Evolutionary conservation across 2,113 vertebrate genomes (phyloP).

Genomic region (Psittacula cyanocephala): DNA sequence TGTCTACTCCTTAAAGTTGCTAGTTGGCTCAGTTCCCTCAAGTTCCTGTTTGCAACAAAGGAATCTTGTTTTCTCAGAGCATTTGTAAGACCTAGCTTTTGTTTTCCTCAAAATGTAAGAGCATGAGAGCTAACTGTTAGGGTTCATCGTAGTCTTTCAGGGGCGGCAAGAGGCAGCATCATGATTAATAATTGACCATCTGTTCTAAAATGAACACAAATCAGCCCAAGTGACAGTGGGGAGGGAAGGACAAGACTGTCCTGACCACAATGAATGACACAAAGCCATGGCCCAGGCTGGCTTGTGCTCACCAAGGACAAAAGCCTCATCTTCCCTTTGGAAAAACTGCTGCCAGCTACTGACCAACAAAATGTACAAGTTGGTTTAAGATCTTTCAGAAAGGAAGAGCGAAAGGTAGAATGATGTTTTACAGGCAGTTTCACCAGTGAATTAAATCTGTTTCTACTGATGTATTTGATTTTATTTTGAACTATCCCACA

Average conservation of each 20-base stretch:
- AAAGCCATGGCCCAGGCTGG: background rate
- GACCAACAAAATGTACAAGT: background rate
- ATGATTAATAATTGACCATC: background rate
- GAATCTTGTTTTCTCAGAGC: background rate
- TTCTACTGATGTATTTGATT: slow-evolving; percentile 47
- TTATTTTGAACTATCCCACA: slow-evolving; percentile 39
- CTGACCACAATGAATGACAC: background rate
- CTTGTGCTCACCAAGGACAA: accelerated
- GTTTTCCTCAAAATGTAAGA: background rate
- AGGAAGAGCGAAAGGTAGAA: background rate
- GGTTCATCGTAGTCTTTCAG: background rate
- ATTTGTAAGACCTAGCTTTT: background rate
- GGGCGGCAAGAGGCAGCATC: background rate
- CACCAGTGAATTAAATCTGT: slow-evolving; percentile 22
- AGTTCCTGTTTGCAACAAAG: background rate
- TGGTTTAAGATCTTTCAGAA: slow-evolving; percentile 21
- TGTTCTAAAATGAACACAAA: background rate
- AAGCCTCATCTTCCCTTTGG: background rate
- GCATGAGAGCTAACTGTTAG: background rate
- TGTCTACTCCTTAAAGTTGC: background rate
- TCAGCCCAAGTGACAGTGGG: background rate
- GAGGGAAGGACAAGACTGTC: background rate
- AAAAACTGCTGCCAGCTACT: background rate
- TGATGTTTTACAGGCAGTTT: slow-evolving; percentile 11
- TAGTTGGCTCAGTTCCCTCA: background rate